phyloP scores from a whole-genome alignment of 2,113 vertebrate species.

The Calyptommatus sinebrachiatus region DNA sequence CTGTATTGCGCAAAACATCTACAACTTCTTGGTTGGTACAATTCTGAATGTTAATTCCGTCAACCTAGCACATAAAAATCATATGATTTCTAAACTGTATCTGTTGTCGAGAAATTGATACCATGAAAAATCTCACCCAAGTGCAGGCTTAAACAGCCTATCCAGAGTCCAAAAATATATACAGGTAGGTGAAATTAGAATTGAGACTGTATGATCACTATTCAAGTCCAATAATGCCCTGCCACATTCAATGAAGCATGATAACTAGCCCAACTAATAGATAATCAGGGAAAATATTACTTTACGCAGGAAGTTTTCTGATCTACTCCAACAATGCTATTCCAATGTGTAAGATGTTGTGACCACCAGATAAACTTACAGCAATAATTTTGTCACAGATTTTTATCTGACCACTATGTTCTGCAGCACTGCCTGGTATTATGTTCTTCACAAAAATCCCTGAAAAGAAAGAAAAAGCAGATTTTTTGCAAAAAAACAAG shows the following conservation, averaged over 20 bases:
- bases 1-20: constrained; percentile 82
- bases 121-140: not conserved
- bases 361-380: constrained; percentile 69
- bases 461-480: constrained; percentile 51
- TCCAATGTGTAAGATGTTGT: not conserved
- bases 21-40: constrained; percentile 90
- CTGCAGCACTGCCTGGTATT: constrained; percentile 83
- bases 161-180: too few relatives aligned
- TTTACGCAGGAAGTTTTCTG: constrained; percentile 22
- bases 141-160: not conserved
- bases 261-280: not conserved
- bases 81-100: not conserved
- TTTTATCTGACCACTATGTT: constrained; percentile 81
- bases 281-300: not conserved
- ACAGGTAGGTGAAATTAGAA: not conserved
- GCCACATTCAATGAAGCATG: not conserved
- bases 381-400: constrained; percentile 85
- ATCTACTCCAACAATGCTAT: not conserved
- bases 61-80: constrained; percentile 70
- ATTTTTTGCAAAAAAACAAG: not conserved
- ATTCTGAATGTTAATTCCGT: constrained; percentile 86
- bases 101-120: not conserved
- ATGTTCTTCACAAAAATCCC: constrained; percentile 87
- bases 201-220: not conserved
- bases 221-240: too few relatives aligned